These are phyloP conservation scores for Stegostoma tigrinum DNA, from an alignment of 2,113 vertebrate species.

Conservation along the genomic window DNA sequence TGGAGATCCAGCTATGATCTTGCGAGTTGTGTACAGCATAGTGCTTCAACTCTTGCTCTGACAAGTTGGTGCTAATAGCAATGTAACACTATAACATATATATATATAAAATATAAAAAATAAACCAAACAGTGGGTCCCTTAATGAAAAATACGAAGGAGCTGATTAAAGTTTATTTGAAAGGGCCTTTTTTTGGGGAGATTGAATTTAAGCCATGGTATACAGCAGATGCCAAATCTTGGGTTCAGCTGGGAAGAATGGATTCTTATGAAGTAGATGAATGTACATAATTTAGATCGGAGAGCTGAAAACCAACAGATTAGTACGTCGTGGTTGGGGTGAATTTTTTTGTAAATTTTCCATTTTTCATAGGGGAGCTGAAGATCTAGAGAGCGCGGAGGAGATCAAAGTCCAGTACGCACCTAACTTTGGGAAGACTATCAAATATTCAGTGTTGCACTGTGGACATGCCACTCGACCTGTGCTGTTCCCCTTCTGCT, in stretches of 20 bases:
- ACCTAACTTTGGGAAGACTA: constrained; percentile 64
- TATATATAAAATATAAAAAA: too few species aligned
- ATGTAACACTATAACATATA: too few species aligned
- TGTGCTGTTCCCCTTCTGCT: constrained; percentile 59
- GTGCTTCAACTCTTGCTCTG: too few species aligned
- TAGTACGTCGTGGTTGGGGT: neutral
- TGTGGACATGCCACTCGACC: constrained; percentile 59
- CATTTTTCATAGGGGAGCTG: too few species aligned
- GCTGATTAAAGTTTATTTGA: neutral
- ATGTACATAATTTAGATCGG: neutral
- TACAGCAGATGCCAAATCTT: neutral
- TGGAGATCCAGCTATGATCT: neutral
- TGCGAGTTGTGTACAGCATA: too few species aligned
- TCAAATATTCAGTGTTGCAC: constrained; percentile 59
- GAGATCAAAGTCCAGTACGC: neutral
- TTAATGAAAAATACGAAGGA: too few species aligned
- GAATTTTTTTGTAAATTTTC: neutral
- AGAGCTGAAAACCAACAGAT: neutral
- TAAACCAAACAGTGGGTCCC: too few species aligned
- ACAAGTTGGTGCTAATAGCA: too few species aligned
- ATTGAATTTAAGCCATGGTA: too few species aligned
- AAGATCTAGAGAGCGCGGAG: neutral
- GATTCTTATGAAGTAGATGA: neutral
- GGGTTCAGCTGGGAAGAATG: neutral
- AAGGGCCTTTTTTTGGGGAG: neutral